These are phyloP conservation scores for Cryptus viduatorius DNA, from an alignment of 2,888 invertebrate genomes.

Conservation along the genomic window DNA sequence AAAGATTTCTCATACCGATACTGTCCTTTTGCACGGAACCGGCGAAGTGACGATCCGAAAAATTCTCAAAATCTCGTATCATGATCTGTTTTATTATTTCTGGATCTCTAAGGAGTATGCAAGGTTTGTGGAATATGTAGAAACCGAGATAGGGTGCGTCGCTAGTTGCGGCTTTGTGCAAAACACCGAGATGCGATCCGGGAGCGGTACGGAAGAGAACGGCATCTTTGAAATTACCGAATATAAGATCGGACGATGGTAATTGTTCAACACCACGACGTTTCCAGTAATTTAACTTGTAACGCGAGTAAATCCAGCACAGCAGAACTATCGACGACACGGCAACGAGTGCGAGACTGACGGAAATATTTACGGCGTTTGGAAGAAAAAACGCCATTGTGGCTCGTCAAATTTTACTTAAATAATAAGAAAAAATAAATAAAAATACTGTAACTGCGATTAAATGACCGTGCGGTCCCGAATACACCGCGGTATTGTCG, in stretches of 20 bases:
- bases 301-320: conserved; percentile 71
- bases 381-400: conserved; percentile 31
- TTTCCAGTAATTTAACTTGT: conserved; percentile 81
- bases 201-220: conserved; percentile 78
- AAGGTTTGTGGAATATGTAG: conserved; percentile 85
- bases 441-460: no score
- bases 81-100: conserved; percentile 85
- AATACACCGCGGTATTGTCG: no score
- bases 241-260: conserved; percentile 72
- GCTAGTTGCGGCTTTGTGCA: conserved; percentile 73
- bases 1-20: conserved; percentile 83
- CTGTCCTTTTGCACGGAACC: conserved; percentile 84
- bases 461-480: no score
- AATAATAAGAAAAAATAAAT: background rate
- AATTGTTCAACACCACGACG: conserved; percentile 78
- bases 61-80: conserved; percentile 85
- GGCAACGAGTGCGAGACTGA: conserved; percentile 58
- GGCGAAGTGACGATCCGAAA: conserved; percentile 85
- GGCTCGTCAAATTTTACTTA: background rate
- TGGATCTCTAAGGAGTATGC: conserved; percentile 84
- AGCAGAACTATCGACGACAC: conserved; percentile 31
- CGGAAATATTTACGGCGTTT: conserved; percentile 34
- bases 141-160: conserved; percentile 84
- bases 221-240: conserved; percentile 80
- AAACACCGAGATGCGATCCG: conserved; percentile 77